phyloP scores from a whole-genome alignment of 2,113 vertebrate genomes.

The Sturnus vulgaris region DNA sequence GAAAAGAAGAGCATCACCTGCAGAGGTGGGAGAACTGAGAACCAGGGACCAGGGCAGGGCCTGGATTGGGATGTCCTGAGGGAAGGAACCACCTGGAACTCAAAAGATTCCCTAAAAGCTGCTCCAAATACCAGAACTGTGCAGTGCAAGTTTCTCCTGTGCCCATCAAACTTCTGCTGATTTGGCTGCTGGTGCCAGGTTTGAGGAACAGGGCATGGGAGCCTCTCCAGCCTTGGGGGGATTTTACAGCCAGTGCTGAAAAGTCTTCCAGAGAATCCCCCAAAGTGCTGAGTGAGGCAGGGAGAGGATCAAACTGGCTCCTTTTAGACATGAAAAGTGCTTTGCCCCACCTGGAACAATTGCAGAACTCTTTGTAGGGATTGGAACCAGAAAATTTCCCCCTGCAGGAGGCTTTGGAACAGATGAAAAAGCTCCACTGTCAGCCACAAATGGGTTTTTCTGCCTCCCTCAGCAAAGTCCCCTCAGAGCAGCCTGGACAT shows the following conservation, averaged over 20 bases:
- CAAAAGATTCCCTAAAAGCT: neutral
- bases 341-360: neutral
- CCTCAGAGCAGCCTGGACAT: neutral
- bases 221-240: neutral
- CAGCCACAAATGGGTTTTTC: neutral
- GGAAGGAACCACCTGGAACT: neutral
- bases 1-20: neutral
- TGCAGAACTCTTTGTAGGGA: neutral
- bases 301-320: neutral
- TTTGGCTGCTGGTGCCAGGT: neutral
- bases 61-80: neutral
- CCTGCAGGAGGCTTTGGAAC: neutral
- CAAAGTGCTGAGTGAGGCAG: neutral
- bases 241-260: neutral
- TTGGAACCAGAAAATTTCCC: neutral
- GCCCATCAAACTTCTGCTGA: neutral
- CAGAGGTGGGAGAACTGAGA: neutral
- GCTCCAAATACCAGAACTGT: neutral
- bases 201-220: neutral
- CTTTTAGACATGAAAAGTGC: neutral
- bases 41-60: neutral
- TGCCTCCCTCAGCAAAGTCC: neutral
- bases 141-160: neutral
- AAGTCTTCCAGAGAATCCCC: neutral
- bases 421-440: neutral